These are phyloP conservation scores for Bagarius yarrelli DNA, from an alignment of 2,113 vertebrate genomes.

Conservation along the genomic window DNA sequence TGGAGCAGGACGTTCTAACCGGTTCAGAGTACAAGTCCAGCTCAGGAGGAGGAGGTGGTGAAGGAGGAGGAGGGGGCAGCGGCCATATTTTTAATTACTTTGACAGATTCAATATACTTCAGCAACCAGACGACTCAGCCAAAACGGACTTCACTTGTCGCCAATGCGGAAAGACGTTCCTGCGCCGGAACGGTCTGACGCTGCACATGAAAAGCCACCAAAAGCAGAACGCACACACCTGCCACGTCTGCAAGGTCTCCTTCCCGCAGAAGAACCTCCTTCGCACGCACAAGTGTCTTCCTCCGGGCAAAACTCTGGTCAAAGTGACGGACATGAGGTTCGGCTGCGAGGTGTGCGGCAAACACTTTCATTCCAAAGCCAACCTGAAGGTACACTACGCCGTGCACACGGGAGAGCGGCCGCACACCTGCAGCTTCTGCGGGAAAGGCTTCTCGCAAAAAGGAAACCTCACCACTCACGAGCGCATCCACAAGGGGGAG, in stretches of 20 bases:
- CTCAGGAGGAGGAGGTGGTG: slow-evolving; percentile 4
- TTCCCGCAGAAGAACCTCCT: slow-evolving; percentile 53
- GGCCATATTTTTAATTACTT: slow-evolving; percentile 27
- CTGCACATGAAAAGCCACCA: slow-evolving; percentile 65
- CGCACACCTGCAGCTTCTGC: slow-evolving; percentile 51
- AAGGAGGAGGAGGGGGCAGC: background rate
- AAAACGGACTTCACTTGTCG: slow-evolving; percentile 51
- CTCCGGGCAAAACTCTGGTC: background rate
- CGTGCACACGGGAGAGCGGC: slow-evolving; percentile 51
- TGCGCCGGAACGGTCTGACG: slow-evolving; percentile 60
- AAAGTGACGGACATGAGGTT: slow-evolving; percentile 20
- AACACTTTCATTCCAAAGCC: slow-evolving; percentile 54
- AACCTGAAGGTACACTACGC: slow-evolving; percentile 43
- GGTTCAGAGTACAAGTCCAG: slow-evolving; percentile 20
- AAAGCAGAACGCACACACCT: slow-evolving; percentile 48
- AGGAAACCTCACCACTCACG: slow-evolving; percentile 64
- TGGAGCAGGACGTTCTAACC: slow-evolving; percentile 21
- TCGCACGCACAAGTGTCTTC: slow-evolving; percentile 56
- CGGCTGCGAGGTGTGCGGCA: slow-evolving; percentile 59
- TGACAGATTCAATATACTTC: slow-evolving; percentile 18
- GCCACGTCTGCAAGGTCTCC: slow-evolving; percentile 59
- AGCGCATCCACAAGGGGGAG: slow-evolving; percentile 67
- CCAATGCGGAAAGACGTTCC: slow-evolving; percentile 58
- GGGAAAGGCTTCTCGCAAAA: slow-evolving; percentile 63
- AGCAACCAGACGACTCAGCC: background rate